These are phyloP conservation scores for Rhinichthys klamathensis DNA, from an alignment of 2,113 vertebrate species.

Conservation along the genomic window DNA sequence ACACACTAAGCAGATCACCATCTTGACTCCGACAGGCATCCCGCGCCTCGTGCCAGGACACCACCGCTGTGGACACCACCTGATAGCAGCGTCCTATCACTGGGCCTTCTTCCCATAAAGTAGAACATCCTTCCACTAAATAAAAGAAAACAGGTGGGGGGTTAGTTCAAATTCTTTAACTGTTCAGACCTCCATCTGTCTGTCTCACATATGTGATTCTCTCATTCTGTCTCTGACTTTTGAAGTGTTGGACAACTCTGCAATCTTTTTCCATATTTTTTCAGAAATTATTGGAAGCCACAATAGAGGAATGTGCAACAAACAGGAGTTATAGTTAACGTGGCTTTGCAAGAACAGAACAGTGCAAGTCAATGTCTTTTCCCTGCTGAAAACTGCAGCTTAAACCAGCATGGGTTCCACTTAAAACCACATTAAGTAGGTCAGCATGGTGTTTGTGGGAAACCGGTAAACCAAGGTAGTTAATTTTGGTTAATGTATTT, in stretches of 20 bases:
- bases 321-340: neutral
- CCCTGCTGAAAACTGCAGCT: neutral
- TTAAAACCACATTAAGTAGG: neutral
- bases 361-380: neutral
- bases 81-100: conserved; percentile 84
- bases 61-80: conserved; percentile 80
- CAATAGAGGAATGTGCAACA: neutral
- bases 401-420: neutral
- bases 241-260: neutral
- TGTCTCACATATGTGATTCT: neutral
- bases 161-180: neutral
- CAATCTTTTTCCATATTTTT: neutral
- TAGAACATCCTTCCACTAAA: conserved; percentile 85
- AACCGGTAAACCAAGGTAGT: neutral
- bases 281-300: neutral
- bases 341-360: neutral
- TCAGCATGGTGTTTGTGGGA: neutral
- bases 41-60: conserved; percentile 90
- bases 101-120: conserved; percentile 74
- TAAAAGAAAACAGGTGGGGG: neutral
- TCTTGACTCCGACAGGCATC: conserved; percentile 90
- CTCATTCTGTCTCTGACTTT: neutral
- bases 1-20: conserved; percentile 87
- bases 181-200: neutral
- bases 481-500: neutral